phyloP scores from a whole-genome alignment of 2,113 vertebrate genomes.

The Eulacestoma nigropectus region DNA sequence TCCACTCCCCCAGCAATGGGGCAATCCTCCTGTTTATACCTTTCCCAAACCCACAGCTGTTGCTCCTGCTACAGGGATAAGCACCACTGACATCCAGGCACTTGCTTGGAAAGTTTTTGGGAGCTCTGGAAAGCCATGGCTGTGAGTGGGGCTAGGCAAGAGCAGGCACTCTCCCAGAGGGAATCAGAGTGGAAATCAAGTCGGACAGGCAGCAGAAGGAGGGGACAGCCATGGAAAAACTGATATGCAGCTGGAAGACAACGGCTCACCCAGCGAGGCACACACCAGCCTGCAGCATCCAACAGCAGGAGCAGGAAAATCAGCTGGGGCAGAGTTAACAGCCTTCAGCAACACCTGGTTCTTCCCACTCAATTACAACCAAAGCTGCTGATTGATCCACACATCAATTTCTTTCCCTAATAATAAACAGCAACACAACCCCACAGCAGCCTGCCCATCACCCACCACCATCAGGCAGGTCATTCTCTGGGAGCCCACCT shows the following conservation, averaged over 20 bases:
- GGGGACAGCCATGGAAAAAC: background rate
- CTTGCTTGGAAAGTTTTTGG: background rate
- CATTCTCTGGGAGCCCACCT: background rate
- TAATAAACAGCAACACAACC: background rate
- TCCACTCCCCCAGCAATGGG: background rate
- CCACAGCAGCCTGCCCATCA: background rate
- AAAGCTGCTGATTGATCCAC: rapidly evolving
- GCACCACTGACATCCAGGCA: background rate
- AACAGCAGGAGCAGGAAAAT: background rate
- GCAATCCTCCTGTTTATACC: background rate
- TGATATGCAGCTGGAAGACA: background rate
- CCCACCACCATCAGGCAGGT: rapidly evolving
- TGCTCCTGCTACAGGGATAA: background rate
- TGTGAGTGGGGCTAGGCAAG: background rate
- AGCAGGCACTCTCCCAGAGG: background rate
- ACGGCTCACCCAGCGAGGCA: rapidly evolving
- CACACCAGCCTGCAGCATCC: background rate
- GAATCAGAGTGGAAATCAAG: background rate
- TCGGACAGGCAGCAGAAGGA: rapidly evolving
- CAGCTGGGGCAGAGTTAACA: background rate
- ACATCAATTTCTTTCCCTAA: background rate
- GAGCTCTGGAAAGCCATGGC: background rate
- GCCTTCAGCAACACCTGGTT: background rate
- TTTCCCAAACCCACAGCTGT: background rate
- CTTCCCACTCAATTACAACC: background rate